These are phyloP conservation scores for Mus pahari DNA, from an alignment of 2,113 vertebrate genomes.

Conservation along the genomic window DNA sequence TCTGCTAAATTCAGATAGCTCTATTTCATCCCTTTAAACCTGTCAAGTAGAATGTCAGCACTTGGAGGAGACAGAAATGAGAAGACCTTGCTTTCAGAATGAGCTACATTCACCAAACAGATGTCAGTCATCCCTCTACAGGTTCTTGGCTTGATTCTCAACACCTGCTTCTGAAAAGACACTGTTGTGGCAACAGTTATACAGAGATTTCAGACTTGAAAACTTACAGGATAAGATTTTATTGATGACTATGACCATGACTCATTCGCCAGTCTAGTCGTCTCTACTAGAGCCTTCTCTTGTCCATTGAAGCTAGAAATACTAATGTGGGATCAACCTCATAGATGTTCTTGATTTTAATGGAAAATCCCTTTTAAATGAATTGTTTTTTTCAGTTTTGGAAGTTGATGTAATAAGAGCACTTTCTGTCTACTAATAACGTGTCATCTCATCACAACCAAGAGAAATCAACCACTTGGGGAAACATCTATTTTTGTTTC, in stretches of 20 bases:
- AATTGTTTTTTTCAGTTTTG: background rate
- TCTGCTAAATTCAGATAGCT: constrained; percentile 6
- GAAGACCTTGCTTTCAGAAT: constrained; percentile 1
- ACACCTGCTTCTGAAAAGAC: constrained; percentile 2
- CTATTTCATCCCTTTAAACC: constrained; percentile 45
- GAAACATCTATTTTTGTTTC: background rate
- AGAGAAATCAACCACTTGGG: background rate
- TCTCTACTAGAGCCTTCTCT: background rate
- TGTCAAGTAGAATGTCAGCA: constrained; percentile 36
- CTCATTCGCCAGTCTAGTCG: background rate
- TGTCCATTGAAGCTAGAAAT: background rate
- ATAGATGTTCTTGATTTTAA: constrained; percentile 41
- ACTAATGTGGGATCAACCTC: background rate
- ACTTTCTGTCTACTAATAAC: constrained; percentile 18
- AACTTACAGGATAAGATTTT: constrained; percentile 30
- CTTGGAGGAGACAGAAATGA: background rate
- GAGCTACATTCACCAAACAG: background rate
- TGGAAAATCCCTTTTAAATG: constrained; percentile 5
- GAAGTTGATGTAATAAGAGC: background rate
- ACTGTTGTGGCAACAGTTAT: background rate
- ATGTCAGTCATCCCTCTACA: background rate
- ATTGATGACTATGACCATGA: background rate
- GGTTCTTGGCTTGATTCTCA: constrained; percentile 60
- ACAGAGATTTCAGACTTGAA: background rate
- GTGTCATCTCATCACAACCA: background rate